Percentiles rank a stretch among this genome's conserved stretches.
These are phyloP conservation scores for Quadriops clusia DNA, from an alignment of 2,888 invertebrate species.

Conservation along the genomic window DNA sequence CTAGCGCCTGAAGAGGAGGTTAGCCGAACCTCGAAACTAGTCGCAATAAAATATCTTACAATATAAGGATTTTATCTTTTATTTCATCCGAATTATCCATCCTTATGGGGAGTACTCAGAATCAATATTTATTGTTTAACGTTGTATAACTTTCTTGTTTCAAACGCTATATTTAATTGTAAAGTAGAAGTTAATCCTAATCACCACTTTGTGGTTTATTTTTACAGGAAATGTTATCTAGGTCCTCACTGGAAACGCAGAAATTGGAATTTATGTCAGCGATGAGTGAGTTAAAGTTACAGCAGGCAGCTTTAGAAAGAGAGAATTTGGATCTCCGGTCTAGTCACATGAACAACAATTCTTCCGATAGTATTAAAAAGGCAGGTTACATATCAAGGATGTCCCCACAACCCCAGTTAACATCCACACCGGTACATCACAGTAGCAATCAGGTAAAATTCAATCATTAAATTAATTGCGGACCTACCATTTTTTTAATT, in stretches of 20 bases:
- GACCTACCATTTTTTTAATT: too few relatives aligned
- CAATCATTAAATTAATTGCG: too few relatives aligned
- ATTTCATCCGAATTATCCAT: too few relatives aligned
- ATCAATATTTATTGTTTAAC: too few relatives aligned
- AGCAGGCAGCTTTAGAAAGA: conserved; percentile 74
- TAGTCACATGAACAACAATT: conserved; percentile 31
- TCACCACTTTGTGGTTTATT: conserved; percentile 7
- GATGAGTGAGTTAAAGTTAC: conserved; percentile 81
- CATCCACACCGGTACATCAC: conserved; percentile 35
- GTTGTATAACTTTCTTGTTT: too few relatives aligned
- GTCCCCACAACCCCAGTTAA: conserved; percentile 35
- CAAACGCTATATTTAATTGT: too few relatives aligned
- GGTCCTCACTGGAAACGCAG: conserved; percentile 86
- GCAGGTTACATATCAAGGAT: conserved; percentile 25
- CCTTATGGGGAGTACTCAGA: too few relatives aligned
- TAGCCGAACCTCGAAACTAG: too few relatives aligned
- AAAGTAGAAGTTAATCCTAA: too few relatives aligned
- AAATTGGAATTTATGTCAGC: conserved; percentile 89
- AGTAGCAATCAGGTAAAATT: conserved; percentile 28
- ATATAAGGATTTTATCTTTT: too few relatives aligned
- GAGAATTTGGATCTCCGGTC: conserved; percentile 70
- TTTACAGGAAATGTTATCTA: conserved; percentile 67
- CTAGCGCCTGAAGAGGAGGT: too few relatives aligned
- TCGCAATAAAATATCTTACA: too few relatives aligned
- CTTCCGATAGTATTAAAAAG: conserved; percentile 16